A percentile compares a stretch with the other conserved stretches of the same genome.
These are phyloP conservation scores for Daboia siamensis DNA, from an alignment of 2,113 vertebrate species.

Conservation along the genomic window DNA sequence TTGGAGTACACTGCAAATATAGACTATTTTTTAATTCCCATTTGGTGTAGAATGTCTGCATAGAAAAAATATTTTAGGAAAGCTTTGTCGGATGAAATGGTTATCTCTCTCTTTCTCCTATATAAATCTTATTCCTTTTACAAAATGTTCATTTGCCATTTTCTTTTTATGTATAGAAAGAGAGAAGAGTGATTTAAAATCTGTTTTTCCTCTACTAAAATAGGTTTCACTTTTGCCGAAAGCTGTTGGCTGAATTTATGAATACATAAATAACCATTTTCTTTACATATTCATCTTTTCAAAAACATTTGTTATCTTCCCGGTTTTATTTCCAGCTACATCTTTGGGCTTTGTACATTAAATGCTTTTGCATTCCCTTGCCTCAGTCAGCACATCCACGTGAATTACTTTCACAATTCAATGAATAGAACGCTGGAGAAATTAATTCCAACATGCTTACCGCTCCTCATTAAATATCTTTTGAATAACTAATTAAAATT, in stretches of 20 bases:
- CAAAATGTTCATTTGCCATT: background rate
- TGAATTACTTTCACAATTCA: background rate
- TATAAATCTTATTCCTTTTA: background rate
- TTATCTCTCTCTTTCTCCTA: background rate
- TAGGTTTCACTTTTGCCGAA: background rate
- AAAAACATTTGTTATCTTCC: background rate
- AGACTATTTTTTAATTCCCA: background rate
- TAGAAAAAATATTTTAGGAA: background rate
- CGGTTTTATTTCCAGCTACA: background rate
- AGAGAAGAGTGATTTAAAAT: background rate
- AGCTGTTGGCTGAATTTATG: background rate
- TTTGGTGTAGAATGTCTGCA: background rate
- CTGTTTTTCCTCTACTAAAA: background rate
- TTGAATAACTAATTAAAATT: background rate
- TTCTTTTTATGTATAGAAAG: constrained; percentile 8
- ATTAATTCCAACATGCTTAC: background rate
- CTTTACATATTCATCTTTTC: background rate
- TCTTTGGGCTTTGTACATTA: background rate
- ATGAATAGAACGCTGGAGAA: background rate
- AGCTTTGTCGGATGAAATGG: background rate
- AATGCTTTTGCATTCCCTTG: background rate
- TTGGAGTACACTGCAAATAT: background rate
- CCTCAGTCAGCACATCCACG: background rate
- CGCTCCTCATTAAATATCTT: background rate
- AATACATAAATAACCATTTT: background rate